phyloP scores from a whole-genome alignment of 1,140 invertebrate genomes.

The Nephila pilipes region DNA sequence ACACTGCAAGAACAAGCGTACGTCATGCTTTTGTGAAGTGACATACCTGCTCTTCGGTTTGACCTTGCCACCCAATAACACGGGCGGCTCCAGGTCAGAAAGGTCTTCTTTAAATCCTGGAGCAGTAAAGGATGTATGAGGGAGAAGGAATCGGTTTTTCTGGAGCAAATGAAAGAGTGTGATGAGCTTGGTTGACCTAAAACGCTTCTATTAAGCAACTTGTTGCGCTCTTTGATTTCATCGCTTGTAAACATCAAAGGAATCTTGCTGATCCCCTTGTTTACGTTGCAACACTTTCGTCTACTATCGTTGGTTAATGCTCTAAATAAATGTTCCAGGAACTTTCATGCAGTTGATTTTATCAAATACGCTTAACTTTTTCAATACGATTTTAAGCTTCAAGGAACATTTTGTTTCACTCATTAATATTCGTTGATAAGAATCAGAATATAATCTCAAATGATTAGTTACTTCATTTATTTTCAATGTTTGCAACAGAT shows the following conservation, averaged over 20 bases:
- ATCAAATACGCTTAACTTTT: too few relatives aligned
- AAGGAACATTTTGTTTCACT: too few relatives aligned
- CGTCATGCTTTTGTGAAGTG: constrained; percentile 56
- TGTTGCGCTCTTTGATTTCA: constrained; percentile 5
- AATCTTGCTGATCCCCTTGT: neutral
- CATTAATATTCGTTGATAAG: too few relatives aligned
- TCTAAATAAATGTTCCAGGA: neutral
- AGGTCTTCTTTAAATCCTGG: constrained; percentile 70
- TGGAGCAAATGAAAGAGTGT: constrained; percentile 54
- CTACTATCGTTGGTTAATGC: neutral
- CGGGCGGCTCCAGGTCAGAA: constrained; percentile 62
- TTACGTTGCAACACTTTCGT: constrained; percentile 44
- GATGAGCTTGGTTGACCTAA: constrained; percentile 57
- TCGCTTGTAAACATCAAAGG: constrained; percentile 36
- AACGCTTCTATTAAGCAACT: constrained; percentile 39
- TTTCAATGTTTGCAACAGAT: too few relatives aligned
- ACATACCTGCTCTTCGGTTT: constrained; percentile 59
- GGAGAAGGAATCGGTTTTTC: constrained; percentile 56
- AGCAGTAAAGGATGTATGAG: constrained; percentile 52
- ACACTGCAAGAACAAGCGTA: neutral
- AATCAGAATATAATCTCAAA: too few relatives aligned
- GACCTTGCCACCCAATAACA: constrained; percentile 59
- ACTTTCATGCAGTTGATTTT: neutral
- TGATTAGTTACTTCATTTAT: too few relatives aligned
- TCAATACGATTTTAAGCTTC: too few relatives aligned